A percentile compares a stretch with the other conserved stretches of the same genome.
Conservation (phyloP, 2,888 invertebrate species). For the Ethmia dodecea region DNA sequence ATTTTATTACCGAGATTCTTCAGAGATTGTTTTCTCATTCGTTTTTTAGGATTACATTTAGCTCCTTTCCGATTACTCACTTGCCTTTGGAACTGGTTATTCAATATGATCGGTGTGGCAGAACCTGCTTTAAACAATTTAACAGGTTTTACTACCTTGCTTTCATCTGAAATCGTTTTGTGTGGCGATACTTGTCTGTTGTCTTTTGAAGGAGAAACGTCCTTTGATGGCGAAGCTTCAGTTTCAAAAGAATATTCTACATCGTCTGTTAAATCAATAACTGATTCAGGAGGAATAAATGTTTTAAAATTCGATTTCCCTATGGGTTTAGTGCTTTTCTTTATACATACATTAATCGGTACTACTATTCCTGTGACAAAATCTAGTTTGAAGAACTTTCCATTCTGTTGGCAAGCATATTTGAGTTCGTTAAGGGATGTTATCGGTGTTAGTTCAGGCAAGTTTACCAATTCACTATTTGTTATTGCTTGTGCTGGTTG, state of each 20-base stretch:
- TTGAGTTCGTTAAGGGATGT: constrained; percentile 48
- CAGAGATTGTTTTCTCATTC: neutral
- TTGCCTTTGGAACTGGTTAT: constrained; percentile 8
- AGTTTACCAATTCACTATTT: constrained; percentile 2
- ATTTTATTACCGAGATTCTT: too few species aligned
- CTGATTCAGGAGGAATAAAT: neutral
- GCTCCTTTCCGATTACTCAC: too few species aligned
- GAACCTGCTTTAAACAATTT: constrained; percentile 33
- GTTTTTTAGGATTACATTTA: constrained; percentile 7
- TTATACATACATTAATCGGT: constrained; percentile 53
- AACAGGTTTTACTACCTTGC: constrained; percentile 27
- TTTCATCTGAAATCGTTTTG: too few species aligned
- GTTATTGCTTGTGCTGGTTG: neutral
- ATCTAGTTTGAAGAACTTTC: constrained; percentile 52
- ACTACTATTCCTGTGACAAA: constrained; percentile 37
- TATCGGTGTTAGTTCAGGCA: constrained; percentile 31
- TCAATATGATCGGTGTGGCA: constrained; percentile 18
- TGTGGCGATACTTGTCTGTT: too few species aligned
- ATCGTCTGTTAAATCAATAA: constrained; percentile 55
- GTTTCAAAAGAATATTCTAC: constrained; percentile 18
- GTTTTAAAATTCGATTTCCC: neutral
- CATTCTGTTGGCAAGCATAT: constrained; percentile 41
- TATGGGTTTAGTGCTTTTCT: constrained; percentile 26
- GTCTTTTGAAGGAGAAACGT: too few species aligned
- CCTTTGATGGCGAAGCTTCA: too few species aligned